Conservation (phyloP, 53 echinoderm and acorn worm species). For the Patiria pectinifera region DNA sequence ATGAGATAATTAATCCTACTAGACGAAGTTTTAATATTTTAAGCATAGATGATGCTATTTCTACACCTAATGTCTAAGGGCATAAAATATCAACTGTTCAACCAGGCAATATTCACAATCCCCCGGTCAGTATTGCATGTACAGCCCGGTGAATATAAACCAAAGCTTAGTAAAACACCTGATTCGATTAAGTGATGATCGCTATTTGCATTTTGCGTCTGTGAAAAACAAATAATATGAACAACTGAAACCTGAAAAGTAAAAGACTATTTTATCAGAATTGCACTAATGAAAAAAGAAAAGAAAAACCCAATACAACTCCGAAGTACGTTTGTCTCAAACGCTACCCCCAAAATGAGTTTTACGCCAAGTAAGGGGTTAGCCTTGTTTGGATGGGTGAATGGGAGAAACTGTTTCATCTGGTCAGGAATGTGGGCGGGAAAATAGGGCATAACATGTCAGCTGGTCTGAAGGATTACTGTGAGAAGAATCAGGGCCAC, state of each 20-base stretch:
- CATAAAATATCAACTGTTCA: neutral
- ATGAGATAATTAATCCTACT: no score
- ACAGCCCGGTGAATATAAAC: neutral
- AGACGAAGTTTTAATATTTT: neutral
- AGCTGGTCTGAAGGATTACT: neutral
- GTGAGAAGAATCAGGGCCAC: slow-evolving; percentile 61
- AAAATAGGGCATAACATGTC: neutral
- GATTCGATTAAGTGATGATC: no score
- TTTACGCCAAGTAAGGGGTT: no score
- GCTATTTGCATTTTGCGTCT: no score
- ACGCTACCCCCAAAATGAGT: no score
- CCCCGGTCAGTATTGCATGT: neutral
- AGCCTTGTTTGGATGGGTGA: neutral
- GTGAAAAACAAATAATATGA: no score
- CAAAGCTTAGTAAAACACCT: neutral
- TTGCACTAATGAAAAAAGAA: no score
- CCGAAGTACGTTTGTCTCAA: no score
- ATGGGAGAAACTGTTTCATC: neutral
- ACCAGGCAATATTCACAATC: neutral
- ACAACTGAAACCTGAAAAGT: no score
- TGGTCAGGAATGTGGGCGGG: neutral
- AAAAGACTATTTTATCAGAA: no score
- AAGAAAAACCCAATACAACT: no score
- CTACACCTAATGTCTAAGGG: neutral
- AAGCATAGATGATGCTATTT: neutral